These are phyloP conservation scores for Blastomussa wellsi DNA, from an alignment of 92 coral and sea anemone genomes.

Conservation along the genomic window DNA sequence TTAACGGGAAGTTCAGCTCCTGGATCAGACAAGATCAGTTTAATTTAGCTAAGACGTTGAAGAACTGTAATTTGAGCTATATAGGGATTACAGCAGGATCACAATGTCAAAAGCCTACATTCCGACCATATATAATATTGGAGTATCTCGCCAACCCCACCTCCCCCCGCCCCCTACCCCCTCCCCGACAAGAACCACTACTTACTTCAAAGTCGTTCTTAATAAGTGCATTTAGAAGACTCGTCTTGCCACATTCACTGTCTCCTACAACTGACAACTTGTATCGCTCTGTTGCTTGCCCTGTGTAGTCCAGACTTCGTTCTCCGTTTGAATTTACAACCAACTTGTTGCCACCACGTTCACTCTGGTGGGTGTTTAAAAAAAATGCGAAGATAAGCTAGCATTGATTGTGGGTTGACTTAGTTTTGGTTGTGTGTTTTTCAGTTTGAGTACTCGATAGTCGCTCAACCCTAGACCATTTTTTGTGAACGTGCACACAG, in stretches of 20 bases:
- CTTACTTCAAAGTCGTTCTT: conserved; percentile 95
- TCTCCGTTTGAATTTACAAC: conserved; percentile 3
- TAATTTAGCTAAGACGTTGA: too few species aligned
- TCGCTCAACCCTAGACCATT: background rate
- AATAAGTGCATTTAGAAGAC: conserved; percentile 87
- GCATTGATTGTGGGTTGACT: background rate
- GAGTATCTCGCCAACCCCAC: background rate
- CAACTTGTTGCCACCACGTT: background rate
- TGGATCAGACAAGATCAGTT: too few species aligned
- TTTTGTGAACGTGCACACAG: background rate
- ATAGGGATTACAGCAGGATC: too few species aligned
- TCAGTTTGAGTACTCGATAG: background rate
- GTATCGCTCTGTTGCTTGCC: conserved; percentile 73
- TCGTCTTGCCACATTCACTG: conserved; percentile 88
- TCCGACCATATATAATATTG: background rate
- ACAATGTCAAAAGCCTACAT: too few species aligned
- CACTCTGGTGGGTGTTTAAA: conserved; percentile 1
- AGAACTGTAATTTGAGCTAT: too few species aligned
- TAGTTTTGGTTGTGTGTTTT: too few species aligned
- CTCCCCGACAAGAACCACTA: background rate
- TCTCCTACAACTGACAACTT: conserved; percentile 95
- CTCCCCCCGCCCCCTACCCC: background rate
- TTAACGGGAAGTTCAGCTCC: too few species aligned
- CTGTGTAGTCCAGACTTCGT: conserved; percentile 9
- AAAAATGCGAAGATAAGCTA: background rate